phyloP scores from a whole-genome alignment of 30 jellyfish, hydroid and myxozoan species.

The Sanderia malayensis region DNA sequence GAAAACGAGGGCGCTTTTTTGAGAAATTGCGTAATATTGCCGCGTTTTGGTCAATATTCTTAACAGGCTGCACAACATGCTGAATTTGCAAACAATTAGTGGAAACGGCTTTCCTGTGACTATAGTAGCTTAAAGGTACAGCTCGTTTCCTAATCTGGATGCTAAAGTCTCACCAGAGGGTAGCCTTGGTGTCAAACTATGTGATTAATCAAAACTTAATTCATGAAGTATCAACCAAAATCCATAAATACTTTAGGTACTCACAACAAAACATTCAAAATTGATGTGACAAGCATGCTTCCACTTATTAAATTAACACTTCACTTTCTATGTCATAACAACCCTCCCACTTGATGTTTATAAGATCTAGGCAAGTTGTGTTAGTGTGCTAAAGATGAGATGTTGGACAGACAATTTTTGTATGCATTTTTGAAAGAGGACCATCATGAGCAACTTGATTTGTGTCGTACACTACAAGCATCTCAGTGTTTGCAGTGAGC shows the following conservation, averaged over 20 bases:
- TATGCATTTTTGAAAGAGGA: too few species aligned
- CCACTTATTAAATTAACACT: background rate
- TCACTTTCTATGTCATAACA: too few species aligned
- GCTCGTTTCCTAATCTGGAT: too few species aligned
- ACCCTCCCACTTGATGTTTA: constrained; percentile 5
- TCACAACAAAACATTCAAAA: background rate
- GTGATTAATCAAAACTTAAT: background rate
- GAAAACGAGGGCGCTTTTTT: too few species aligned
- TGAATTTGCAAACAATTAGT: too few species aligned
- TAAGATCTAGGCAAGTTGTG: background rate
- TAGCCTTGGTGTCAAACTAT: background rate
- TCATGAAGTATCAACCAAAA: background rate
- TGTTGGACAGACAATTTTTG: constrained; percentile 1
- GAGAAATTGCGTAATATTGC: too few species aligned
- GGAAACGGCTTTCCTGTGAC: too few species aligned
- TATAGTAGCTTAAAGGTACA: too few species aligned
- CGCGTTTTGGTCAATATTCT: too few species aligned
- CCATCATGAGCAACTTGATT: constrained; percentile 17
- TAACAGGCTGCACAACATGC: too few species aligned
- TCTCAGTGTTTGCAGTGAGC: too few species aligned
- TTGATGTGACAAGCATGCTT: background rate
- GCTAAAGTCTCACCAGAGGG: too few species aligned
- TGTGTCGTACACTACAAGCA: constrained; percentile 14
- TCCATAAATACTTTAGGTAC: background rate
- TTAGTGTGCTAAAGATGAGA: background rate